A percentile compares a stretch with the other conserved stretches of the same genome.
Conservation (phyloP, 2,797 vertebrate species). For the Vultur gryphus region DNA sequence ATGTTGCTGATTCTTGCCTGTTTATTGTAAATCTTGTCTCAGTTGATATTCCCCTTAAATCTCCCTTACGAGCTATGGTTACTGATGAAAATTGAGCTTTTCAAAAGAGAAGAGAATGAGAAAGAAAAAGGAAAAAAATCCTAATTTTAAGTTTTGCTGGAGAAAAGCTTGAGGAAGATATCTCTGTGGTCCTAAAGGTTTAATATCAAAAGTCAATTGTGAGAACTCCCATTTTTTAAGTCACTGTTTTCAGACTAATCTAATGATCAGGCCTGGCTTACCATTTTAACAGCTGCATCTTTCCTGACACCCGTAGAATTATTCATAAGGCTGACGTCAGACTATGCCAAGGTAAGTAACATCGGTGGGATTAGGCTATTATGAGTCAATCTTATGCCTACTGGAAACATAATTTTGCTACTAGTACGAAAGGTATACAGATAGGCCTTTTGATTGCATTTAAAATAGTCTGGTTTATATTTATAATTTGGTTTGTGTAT, state of each 20-base stretch:
- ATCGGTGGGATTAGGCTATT: neutral
- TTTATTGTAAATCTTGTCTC: neutral
- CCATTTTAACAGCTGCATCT: slow-evolving; percentile 26
- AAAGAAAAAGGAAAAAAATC: neutral
- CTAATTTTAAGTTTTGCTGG: neutral
- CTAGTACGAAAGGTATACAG: neutral
- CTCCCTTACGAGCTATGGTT: neutral
- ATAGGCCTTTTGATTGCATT: neutral
- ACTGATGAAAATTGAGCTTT: neutral
- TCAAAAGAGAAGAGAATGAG: neutral
- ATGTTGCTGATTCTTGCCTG: neutral
- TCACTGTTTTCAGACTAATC: neutral
- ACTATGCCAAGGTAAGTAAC: neutral
- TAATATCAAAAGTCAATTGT: neutral
- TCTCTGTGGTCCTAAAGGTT: neutral
- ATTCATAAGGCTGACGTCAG: slow-evolving; percentile 39
- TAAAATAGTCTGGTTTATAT: neutral
- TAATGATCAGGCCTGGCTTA: slow-evolving; percentile 2
- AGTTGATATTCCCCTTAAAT: neutral
- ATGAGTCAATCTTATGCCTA: slow-evolving; percentile 14
- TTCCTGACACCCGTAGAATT: neutral
- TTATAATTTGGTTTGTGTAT: neutral
- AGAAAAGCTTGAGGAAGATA: neutral
- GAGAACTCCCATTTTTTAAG: slow-evolving; percentile 1
- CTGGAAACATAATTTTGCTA: slow-evolving; percentile 19